phyloP scores from a whole-genome alignment of 1,140 invertebrate species.

The Platorchestia sp. region DNA sequence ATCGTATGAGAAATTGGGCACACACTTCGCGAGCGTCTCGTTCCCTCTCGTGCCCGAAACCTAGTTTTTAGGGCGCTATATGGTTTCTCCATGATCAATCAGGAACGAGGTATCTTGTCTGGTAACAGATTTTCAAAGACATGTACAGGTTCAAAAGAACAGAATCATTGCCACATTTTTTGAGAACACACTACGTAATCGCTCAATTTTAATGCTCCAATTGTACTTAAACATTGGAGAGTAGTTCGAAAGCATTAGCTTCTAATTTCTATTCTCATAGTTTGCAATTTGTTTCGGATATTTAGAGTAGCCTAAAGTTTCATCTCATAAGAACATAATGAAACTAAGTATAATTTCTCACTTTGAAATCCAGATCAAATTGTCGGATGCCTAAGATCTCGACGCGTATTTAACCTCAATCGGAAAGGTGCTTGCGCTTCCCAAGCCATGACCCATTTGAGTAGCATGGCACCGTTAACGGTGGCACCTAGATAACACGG shows the following conservation, averaged over 20 bases:
- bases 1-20: slow-evolving; percentile 51
- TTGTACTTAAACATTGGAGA: too few species aligned
- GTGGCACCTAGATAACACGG: background rate
- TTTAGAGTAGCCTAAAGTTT: background rate
- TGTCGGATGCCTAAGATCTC: background rate
- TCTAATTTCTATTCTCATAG: background rate
- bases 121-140: background rate
- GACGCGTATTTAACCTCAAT: slow-evolving; percentile 33
- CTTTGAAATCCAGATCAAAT: background rate
- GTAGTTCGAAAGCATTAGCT: background rate
- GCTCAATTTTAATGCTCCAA: too few species aligned
- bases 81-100: background rate
- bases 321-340: background rate
- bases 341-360: background rate
- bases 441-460: slow-evolving; percentile 40
- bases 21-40: background rate
- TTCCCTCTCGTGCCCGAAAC: slow-evolving; percentile 17
- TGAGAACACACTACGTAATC: too few species aligned
- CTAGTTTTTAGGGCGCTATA: slow-evolving; percentile 30
- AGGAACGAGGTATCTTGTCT: background rate
- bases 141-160: background rate
- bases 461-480: slow-evolving; percentile 34
- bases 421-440: background rate
- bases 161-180: background rate
- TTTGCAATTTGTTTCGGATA: background rate